Evolutionary conservation across 2,888 invertebrate species (phyloP).

Genomic region (Hirtodrosophila alboralis): DNA sequence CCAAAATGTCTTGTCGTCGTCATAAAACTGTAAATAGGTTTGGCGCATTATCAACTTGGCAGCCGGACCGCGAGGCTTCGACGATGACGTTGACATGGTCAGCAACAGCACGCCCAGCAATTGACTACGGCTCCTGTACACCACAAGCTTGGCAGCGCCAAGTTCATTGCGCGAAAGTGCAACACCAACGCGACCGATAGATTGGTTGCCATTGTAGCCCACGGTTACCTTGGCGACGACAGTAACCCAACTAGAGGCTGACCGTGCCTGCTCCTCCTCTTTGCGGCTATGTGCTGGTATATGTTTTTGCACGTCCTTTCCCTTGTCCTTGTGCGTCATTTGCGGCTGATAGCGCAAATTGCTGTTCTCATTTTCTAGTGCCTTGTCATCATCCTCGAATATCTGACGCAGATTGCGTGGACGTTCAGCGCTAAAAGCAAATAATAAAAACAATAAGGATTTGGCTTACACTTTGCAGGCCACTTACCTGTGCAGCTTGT

Average conservation of each 20-base stretch:
- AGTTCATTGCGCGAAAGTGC: conserved; percentile 82
- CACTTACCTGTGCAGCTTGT: conserved; percentile 26
- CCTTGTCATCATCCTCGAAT: conserved; percentile 49
- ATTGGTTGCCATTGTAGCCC: conserved; percentile 31
- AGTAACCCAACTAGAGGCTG: conserved; percentile 28
- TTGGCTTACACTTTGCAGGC: too few species aligned
- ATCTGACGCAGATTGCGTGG: conserved; percentile 43
- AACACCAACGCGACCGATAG: conserved; percentile 83
- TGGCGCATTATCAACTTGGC: conserved; percentile 52
- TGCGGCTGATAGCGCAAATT: conserved; percentile 49
- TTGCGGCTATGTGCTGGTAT: conserved; percentile 5
- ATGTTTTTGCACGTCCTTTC: neutral
- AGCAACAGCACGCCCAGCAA: conserved; percentile 61
- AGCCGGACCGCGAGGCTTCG: conserved; percentile 1
- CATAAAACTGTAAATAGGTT: conserved; percentile 83
- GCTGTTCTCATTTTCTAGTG: conserved; percentile 37
- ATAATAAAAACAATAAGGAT: too few species aligned
- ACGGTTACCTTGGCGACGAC: conserved; percentile 48
- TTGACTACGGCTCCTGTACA: conserved; percentile 66
- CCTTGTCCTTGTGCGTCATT: neutral
- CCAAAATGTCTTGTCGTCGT: conserved; percentile 85
- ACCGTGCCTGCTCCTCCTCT: neutral
- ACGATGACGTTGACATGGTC: conserved; percentile 21
- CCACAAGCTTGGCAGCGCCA: conserved; percentile 59
- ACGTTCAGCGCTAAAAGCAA: conserved; percentile 23